Percentiles rank a stretch among this genome's conserved stretches.
Evolutionary conservation across 2,797 vertebrate genomes (phyloP).

Genomic region (Lithobates sylvaticus): DNA sequence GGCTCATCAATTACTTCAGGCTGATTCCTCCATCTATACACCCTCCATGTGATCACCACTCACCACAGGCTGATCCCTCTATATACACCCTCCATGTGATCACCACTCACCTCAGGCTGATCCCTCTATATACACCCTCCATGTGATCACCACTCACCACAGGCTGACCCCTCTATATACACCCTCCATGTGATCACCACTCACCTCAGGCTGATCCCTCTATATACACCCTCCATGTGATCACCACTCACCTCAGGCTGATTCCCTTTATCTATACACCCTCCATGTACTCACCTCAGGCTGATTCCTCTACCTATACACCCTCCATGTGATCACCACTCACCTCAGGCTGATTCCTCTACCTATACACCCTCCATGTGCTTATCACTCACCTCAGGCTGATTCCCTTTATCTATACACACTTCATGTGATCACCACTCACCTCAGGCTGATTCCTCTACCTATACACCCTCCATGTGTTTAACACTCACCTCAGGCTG

Average conservation of each 20-base stretch:
- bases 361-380: neutral
- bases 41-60: too few species aligned
- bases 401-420: constrained; percentile 83
- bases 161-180: too few species aligned
- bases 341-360: too few species aligned
- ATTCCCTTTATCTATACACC: neutral
- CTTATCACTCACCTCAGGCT: constrained; percentile 83
- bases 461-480: too few species aligned
- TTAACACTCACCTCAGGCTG: constrained; percentile 79
- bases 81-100: neutral
- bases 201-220: constrained; percentile 91
- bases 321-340: too few species aligned
- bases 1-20: constrained; percentile 79
- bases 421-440: constrained; percentile 74
- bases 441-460: too few species aligned
- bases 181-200: neutral
- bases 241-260: too few species aligned
- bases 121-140: constrained; percentile 79
- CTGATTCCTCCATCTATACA: constrained; percentile 85
- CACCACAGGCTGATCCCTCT: too few species aligned
- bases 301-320: constrained; percentile 83
- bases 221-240: too few species aligned
- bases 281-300: constrained; percentile 81
- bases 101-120: constrained; percentile 84
- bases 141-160: too few species aligned